Evolutionary conservation across 1,140 invertebrate species (phyloP).

Genomic region (Zophobas morio): DNA sequence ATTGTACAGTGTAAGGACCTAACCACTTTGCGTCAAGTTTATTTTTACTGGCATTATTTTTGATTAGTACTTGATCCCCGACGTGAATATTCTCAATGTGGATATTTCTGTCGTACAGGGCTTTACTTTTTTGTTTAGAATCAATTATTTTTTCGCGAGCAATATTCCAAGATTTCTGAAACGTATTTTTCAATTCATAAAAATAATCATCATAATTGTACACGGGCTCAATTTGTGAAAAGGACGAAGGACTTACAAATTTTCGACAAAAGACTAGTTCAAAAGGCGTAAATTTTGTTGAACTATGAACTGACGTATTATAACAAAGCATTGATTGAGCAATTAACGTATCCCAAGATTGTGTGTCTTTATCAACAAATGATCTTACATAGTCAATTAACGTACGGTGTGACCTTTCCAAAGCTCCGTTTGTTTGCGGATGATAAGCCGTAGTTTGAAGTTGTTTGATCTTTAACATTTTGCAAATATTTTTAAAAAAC

Average conservation of each 20-base stretch:
- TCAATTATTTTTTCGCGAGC: not conserved
- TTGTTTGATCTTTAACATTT: too few species aligned
- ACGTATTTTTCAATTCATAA: not conserved
- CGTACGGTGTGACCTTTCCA: too few species aligned
- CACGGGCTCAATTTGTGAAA: not conserved
- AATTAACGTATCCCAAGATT: not conserved
- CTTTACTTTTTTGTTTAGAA: not conserved
- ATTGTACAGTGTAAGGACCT: not conserved
- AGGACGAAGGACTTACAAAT: not conserved
- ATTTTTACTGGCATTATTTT: conserved; percentile 1
- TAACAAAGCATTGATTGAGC: conserved; percentile 1
- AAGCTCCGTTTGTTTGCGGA: too few species aligned
- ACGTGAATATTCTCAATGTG: not conserved
- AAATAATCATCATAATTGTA: not conserved
- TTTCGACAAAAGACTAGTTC: conserved; percentile 2
- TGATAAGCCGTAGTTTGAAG: too few species aligned
- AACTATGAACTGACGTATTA: not conserved
- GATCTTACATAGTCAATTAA: not conserved
- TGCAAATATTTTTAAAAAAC: too few species aligned
- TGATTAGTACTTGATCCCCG: not conserved
- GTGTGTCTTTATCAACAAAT: not conserved
- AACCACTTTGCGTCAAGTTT: not conserved
- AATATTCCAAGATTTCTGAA: not conserved
- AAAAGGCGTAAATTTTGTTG: conserved; percentile 4
- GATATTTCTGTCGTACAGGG: not conserved